Conservation (phyloP, 2,113 vertebrate genomes). For the Bufo bufo region DNA sequence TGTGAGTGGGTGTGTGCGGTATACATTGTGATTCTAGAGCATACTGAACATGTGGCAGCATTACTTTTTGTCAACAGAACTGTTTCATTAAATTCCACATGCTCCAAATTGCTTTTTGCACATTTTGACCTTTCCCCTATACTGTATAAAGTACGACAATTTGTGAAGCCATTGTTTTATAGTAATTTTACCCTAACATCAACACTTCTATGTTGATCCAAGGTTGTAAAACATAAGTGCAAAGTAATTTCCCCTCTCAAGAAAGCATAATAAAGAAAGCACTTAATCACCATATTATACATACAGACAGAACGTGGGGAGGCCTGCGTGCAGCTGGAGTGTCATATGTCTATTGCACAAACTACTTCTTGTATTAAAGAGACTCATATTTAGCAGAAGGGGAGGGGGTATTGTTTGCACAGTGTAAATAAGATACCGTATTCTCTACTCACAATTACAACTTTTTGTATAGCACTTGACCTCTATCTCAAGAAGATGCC, state of each 20-base stretch:
- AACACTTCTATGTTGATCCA: constrained; percentile 4
- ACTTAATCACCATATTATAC: constrained; percentile 25
- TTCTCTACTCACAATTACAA: no score
- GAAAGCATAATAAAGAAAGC: constrained; percentile 44
- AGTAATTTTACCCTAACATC: neutral
- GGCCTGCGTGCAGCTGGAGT: constrained; percentile 30
- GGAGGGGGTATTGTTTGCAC: no score
- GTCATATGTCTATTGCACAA: neutral
- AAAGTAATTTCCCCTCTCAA: constrained; percentile 42
- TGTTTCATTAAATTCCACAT: neutral
- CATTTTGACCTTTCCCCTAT: neutral
- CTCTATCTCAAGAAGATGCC: no score
- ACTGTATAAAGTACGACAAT: neutral
- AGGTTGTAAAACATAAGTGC: constrained; percentile 34
- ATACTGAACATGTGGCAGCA: constrained; percentile 20
- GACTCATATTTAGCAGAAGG: neutral
- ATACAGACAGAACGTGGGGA: neutral
- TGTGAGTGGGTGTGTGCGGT: neutral
- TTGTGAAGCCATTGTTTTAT: constrained; percentile 19
- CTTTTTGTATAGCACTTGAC: no score
- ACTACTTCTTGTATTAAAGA: neutral
- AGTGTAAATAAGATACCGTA: no score
- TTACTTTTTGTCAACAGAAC: constrained; percentile 19
- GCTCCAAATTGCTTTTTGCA: neutral
- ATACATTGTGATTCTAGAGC: neutral